Evolutionary conservation across 2,113 vertebrate species (phyloP).

Genomic region (Malurus elegans): DNA sequence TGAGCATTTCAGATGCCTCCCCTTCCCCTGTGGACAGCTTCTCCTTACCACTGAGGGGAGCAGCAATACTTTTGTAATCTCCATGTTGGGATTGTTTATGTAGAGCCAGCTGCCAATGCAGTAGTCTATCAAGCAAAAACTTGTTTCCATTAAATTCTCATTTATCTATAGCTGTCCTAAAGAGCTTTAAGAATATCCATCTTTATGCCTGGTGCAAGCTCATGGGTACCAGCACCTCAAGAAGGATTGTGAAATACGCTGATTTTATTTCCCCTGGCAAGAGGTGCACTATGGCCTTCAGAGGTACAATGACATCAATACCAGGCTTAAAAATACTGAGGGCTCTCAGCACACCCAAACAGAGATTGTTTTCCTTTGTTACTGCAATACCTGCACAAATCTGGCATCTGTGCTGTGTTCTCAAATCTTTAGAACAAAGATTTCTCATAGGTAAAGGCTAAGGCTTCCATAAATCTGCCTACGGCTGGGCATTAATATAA

Average conservation of each 20-base stretch:
- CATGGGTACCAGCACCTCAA: neutral
- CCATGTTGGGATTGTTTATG: neutral
- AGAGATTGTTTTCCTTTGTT: neutral
- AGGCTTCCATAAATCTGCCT: neutral
- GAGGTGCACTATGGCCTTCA: neutral
- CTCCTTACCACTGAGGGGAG: neutral
- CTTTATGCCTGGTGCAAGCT: neutral
- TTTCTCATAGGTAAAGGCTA: neutral
- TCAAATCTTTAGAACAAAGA: neutral
- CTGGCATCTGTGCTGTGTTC: neutral
- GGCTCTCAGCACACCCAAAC: neutral
- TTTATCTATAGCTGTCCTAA: neutral
- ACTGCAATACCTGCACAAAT: neutral
- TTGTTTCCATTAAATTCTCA: neutral
- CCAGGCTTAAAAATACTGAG: neutral
- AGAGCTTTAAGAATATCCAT: neutral
- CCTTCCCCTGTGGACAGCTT: neutral
- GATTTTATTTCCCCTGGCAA: neutral
- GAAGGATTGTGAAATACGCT: neutral
- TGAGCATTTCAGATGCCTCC: neutral
- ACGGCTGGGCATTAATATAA: neutral
- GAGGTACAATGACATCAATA: neutral
- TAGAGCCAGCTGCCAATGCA: fast-evolving
- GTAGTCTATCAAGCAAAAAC: neutral
- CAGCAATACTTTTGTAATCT: neutral